phyloP scores from a whole-genome alignment of 2,888 invertebrate species.

The Eilema sororculum region DNA sequence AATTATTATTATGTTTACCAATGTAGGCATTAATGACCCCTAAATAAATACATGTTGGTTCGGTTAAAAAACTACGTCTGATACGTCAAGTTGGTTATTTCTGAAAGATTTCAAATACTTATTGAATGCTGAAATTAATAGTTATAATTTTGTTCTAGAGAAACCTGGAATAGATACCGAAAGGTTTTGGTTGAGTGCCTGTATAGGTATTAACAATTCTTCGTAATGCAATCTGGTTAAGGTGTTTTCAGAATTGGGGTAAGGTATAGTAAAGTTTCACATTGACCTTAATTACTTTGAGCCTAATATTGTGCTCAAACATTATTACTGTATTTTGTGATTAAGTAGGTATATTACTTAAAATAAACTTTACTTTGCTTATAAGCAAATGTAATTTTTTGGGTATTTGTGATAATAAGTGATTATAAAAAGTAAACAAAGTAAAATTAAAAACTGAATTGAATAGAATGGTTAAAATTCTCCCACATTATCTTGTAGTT shows the following conservation, averaged over 20 bases:
- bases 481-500: background rate
- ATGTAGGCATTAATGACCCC: background rate
- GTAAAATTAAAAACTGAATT: background rate
- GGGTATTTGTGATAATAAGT: background rate
- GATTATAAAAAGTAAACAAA: background rate
- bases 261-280: slow-evolving; percentile 1
- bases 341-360: too few relatives aligned
- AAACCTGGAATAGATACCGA: background rate
- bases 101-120: background rate
- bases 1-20: background rate
- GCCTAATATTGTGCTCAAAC: too few relatives aligned
- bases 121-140: background rate
- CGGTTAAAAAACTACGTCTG: background rate
- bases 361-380: too few relatives aligned
- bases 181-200: background rate
- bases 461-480: background rate
- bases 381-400: background rate
- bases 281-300: background rate
- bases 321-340: too few relatives aligned
- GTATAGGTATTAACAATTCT: background rate
- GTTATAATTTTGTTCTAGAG: background rate
- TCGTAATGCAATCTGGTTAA: background rate
- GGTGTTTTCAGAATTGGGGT: background rate
- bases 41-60: background rate
- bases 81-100: background rate